Evolutionary conservation across 2,888 invertebrate species (phyloP), one percentile per base, ranked within the genome.

Genomic region (Ophonus ardosiacus): DNA sequence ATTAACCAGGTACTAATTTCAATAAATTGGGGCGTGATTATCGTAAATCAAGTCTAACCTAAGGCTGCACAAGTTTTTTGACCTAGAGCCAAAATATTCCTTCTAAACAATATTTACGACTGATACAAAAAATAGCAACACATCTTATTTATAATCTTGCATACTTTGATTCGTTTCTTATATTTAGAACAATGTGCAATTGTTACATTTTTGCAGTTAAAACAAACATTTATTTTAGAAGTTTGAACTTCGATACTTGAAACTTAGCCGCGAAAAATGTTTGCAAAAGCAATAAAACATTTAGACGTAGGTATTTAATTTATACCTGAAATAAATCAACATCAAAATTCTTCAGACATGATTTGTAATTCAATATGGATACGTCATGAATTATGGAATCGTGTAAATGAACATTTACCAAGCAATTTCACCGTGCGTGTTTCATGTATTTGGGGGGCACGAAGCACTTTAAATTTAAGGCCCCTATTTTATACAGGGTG

Each of bases 111-210:
- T 74, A 74, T 74, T 74, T 74, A 74, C 71, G 71, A 68, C 31
- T 40, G 38, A 74, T 43, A 71, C 71, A 74, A 74, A 51, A 74
- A 74, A 74, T 74, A 74, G 71, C 71, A 17, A 74, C 71, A 74
- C 71, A 18, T 43, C 40, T 74, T 74, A 74, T 74, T 74, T 74
- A 74, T 74, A 74, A 1, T 74, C 71, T 0, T 17, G 71, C 15
- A 74, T 74, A 43, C 18, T 74, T 71, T 74, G 68, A 68, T 68
- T 68, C 31, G 38, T 68, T 68, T 68, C 7, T 2, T 68, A 68
- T 31, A 68, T 63, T 63, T 63, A 63, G 63, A 18, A 21, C 17
- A 18, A 15, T 56, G 56, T n/a, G 56, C 13, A 59, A 15, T 18
- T 59, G 7, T 18, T 15, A 56, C 15, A 56, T 15, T 17, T 18